Percentiles rank a stretch among this genome's conserved stretches.
Conservation (phyloP, 2,113 vertebrate species). For the Poeciliopsis retropinna region DNA sequence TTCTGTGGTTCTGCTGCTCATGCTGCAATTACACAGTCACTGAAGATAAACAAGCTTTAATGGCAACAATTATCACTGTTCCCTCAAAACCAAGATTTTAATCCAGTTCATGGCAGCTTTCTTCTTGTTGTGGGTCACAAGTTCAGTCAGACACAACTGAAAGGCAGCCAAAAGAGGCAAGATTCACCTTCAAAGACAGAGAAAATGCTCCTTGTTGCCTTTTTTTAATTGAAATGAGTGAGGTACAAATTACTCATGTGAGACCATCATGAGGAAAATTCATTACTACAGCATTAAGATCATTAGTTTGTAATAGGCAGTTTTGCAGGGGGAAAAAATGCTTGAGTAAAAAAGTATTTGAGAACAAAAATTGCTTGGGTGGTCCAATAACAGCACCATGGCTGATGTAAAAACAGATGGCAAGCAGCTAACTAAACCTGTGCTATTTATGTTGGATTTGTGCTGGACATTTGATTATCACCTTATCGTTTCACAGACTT, state of each 20-base stretch:
- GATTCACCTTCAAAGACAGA: not conserved
- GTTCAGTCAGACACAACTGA: not conserved
- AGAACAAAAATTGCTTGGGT: slow-evolving; percentile 15
- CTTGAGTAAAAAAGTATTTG: slow-evolving; percentile 7
- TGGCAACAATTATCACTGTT: not conserved
- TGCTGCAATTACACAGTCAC: slow-evolving; percentile 1
- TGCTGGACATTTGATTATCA: slow-evolving; percentile 4
- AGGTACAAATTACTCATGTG: not conserved
- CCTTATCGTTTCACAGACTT: not conserved
- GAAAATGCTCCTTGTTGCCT: slow-evolving; percentile 15
- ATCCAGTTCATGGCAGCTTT: not conserved
- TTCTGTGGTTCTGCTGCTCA: not conserved
- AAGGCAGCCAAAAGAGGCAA: slow-evolving; percentile 4
- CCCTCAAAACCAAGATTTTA: slow-evolving; percentile 6
- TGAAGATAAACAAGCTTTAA: slow-evolving; percentile 12
- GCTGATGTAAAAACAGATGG: slow-evolving; percentile 11
- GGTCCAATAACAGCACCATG: slow-evolving; percentile 10
- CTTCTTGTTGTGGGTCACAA: slow-evolving; percentile 2
- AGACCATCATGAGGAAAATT: slow-evolving; percentile 13
- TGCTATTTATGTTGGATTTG: not conserved
- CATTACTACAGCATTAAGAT: slow-evolving; percentile 25
- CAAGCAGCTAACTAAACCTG: slow-evolving; percentile 10
- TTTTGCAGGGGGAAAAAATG: slow-evolving; percentile 15
- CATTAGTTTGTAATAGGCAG: slow-evolving; percentile 8
- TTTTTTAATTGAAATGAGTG: slow-evolving; percentile 24